Base-by-base conservation (phyloP, 2,797 vertebrate species). In the Clarias platycephalus region DNA sequence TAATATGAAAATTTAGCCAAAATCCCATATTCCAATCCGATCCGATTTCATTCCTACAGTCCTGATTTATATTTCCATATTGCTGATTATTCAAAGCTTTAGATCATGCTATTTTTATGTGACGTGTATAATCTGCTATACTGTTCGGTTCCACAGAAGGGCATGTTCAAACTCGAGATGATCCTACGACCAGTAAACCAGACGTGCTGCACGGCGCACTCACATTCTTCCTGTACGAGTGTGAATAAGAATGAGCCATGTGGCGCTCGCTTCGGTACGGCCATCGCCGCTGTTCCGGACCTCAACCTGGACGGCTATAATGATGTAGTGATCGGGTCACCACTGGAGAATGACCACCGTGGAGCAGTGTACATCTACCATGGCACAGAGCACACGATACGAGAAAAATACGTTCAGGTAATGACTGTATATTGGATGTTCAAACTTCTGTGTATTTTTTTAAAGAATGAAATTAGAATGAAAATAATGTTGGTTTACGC, bases 361-460 rank as follows among this genome's bases (percentile, higher is more conserved):
- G 98, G 98, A 40, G 97, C 97, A 0, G 98, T 97, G 44, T 99
- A 99, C 91, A 93, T 99, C 90, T 99, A 98, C 87, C 97, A 99
- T 0, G 98, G 98, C 26, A 91, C 2, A 1, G 91, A 93, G 71
- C 94, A 87, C 64, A 95, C 93, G 0, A 94, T 99, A 83, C 96
- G 93, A 86, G 91, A 96, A 89, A 94, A 95, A 58, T 96, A 94
- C 74, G 96, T 97, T 0, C 98, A 99, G 95, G 98, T 99, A 94
- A 82, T 86, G 12, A 26, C 24, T n/a, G 10, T 4, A 15, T 55
- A 13, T 20, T 20, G 20, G 20, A 55, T 20, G 49, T 26, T 72
- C 70, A 49, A n/a, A 72, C 44, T 49, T 71, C 22, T 24, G 20
- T 18, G 16, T 58, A 58, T 26, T 28, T 16, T 28, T 68, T 80